Base-by-base conservation (phyloP, 2,113 vertebrate genomes). In the Zosterops lateralis region DNA sequence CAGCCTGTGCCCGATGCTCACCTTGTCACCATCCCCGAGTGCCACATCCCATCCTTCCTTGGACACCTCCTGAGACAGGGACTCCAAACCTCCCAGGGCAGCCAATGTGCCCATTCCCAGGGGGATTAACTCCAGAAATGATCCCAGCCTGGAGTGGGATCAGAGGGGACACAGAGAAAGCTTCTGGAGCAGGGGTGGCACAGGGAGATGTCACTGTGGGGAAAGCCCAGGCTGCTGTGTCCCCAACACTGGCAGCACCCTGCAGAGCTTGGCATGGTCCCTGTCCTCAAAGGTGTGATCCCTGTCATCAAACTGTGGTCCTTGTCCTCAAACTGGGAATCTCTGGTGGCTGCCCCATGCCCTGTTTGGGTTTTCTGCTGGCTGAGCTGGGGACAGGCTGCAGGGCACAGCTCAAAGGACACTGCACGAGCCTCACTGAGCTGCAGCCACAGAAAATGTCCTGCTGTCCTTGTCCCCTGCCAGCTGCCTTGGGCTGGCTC, bases 81-180 rank as follows among this genome's bases (percentile, higher is more conserved):
- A 9, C 67, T 51, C 22, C 85, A 66, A 7, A 14, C 22, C 36
- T 14, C 38, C 60, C 45, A 17, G 51, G 67, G 25, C 42, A 72
- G 66, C n/a, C 48, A 10, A 2, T 19, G 5, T 5, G 7, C 3
- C 15, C 54, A 8, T 28, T 10, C 26, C 51, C 1, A 0, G 16
- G 15, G 22, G 6, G 5, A 24, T 40, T 3, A 2, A 29, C 45
- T 25, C 34, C 71, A 58, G 42, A n/a, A 85, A 7, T 14, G 7
- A 10, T 1, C 7, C 28, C 28, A 47, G 13, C 38, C 38, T 50
- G 26, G 71, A 54, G 34, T 7, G 24, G 32, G 34, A 21, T 17
- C 48, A 14, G 42, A 15, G 44, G 26, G 54, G 2, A 50, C 53
- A 10, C 1, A 0, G 15, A 44, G 16, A 16, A 29, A 57, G 77